Percentiles rank a stretch among this genome's conserved stretches.
These are phyloP conservation scores for Discoglossus pictus DNA, from an alignment of 2,797 vertebrate genomes.

Conservation along the genomic window DNA sequence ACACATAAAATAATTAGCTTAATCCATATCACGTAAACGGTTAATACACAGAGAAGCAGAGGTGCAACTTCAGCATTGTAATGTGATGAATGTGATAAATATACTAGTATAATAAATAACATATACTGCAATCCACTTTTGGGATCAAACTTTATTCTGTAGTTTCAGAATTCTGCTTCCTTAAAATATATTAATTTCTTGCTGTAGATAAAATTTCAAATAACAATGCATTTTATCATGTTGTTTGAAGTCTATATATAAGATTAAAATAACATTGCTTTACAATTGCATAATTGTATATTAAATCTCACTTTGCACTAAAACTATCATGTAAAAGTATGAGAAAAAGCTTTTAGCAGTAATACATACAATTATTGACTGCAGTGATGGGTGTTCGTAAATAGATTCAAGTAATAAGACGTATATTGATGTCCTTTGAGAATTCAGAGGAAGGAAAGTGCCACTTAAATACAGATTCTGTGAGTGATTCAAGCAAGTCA, in stretches of 20 bases:
- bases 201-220: background rate
- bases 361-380: slow-evolving; percentile 15
- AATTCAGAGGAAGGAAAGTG: background rate
- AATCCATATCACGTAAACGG: too few species aligned
- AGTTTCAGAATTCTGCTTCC: too few species aligned
- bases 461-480: background rate
- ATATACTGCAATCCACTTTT: too few species aligned
- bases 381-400: background rate
- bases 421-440: background rate
- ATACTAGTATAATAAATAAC: too few species aligned
- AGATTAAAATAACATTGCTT: slow-evolving; percentile 11
- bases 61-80: too few species aligned
- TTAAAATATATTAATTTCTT: too few species aligned
- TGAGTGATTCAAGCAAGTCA: background rate
- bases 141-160: too few species aligned
- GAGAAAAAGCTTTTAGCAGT: slow-evolving; percentile 34
- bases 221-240: slow-evolving; percentile 6
- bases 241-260: background rate
- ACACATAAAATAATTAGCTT: too few species aligned
- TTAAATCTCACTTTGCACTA: background rate
- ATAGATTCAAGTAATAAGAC: background rate
- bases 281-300: background rate
- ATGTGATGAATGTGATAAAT: too few species aligned
- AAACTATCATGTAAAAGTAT: background rate
- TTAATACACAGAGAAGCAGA: too few species aligned